Conservation (phyloP, 2,113 vertebrate genomes). For the Melanotaenia duboulayi region DNA sequence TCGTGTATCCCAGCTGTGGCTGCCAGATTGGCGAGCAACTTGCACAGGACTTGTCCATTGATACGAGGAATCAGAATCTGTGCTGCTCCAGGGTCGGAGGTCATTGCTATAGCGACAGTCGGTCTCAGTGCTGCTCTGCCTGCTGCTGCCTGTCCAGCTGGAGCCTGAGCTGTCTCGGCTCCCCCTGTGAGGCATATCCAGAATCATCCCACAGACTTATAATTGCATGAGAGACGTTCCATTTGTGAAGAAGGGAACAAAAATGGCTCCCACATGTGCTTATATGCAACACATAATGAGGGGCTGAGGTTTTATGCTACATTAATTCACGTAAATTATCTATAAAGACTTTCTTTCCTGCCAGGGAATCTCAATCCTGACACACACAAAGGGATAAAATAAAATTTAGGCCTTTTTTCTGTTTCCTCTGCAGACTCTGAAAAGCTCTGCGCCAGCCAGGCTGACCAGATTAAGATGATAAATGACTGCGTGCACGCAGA, state of each 20-base stretch:
- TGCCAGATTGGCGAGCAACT: slow-evolving; percentile 85
- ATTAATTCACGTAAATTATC: slow-evolving; percentile 4
- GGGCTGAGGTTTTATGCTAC: neutral
- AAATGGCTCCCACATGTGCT: slow-evolving; percentile 1
- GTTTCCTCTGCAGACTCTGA: slow-evolving; percentile 48
- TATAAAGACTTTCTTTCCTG: slow-evolving; percentile 7
- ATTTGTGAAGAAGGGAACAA: slow-evolving; percentile 1
- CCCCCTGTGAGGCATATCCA: slow-evolving; percentile 79
- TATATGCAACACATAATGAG: neutral
- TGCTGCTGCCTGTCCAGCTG: slow-evolving; percentile 89
- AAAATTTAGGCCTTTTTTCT: slow-evolving; percentile 36
- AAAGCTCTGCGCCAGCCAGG: slow-evolving; percentile 30
- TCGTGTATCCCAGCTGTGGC: slow-evolving; percentile 80
- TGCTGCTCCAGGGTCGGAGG: slow-evolving; percentile 96
- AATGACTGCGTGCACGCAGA: slow-evolving; percentile 59
- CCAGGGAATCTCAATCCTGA: slow-evolving; percentile 1
- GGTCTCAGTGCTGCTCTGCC: slow-evolving; percentile 92
- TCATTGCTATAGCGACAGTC: slow-evolving; percentile 89
- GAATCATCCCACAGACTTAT: slow-evolving; percentile 38
- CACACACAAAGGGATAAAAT: slow-evolving; percentile 6
- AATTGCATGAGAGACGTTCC: neutral
- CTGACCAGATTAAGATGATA: slow-evolving; percentile 70
- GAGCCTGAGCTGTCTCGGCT: slow-evolving; percentile 87
- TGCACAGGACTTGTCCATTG: slow-evolving; percentile 79
- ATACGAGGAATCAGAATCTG: slow-evolving; percentile 92